Conservation (phyloP, 2,797 vertebrate genomes). For the Neopelma chrysocephalum region DNA sequence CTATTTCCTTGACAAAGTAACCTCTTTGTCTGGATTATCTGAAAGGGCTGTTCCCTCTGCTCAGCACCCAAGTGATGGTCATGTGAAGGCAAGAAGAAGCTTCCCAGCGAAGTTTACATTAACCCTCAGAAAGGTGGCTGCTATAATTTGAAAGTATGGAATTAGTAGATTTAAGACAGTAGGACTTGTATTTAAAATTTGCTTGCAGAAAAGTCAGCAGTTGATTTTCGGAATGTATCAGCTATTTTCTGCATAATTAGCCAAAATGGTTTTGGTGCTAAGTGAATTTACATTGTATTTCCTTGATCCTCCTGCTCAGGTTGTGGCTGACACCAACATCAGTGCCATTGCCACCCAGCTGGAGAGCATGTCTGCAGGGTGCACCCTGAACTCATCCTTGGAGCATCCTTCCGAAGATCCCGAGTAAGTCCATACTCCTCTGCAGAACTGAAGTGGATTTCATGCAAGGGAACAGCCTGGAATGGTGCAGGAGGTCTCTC, state of each 20-base stretch:
- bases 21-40: background rate
- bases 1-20: background rate
- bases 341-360: constrained; percentile 89
- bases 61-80: background rate
- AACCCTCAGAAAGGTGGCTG: background rate
- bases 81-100: background rate
- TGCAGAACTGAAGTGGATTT: background rate
- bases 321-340: constrained; percentile 94
- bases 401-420: constrained; percentile 78
- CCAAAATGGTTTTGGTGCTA: background rate
- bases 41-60: background rate
- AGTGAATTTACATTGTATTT: background rate
- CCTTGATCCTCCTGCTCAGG: constrained; percentile 67
- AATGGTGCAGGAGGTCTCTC: background rate
- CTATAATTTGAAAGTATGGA: background rate
- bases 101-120: background rate
- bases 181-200: background rate
- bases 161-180: background rate
- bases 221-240: background rate
- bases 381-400: constrained; percentile 56
- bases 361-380: constrained; percentile 84
- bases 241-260: background rate
- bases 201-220: accelerated
- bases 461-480: background rate
- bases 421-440: constrained; percentile 80